These are phyloP conservation scores for Nipponacmea schrenckii DNA, from an alignment of 2,888 invertebrate species.

Conservation along the genomic window DNA sequence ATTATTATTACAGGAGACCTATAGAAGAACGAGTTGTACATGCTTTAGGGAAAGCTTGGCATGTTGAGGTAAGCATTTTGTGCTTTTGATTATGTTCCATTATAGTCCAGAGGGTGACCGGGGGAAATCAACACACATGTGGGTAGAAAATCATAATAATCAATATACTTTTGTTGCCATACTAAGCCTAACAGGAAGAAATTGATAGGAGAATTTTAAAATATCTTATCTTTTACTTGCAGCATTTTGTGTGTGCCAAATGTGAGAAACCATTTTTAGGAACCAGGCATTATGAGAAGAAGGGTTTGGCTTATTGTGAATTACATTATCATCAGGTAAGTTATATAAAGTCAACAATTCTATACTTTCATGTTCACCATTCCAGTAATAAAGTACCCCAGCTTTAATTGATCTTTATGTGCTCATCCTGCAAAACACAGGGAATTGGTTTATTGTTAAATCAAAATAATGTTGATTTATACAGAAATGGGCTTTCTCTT, in stretches of 20 bases:
- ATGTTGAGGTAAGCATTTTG: conserved; percentile 59
- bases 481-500: no score
- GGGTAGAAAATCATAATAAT: no score
- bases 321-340: conserved; percentile 87
- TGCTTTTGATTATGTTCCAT: no score
- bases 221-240: conserved; percentile 55
- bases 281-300: conserved; percentile 98
- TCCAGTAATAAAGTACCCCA: background rate
- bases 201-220: no score
- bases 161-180: background rate
- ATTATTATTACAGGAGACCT: conserved; percentile 78
- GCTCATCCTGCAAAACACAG: background rate
- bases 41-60: conserved; percentile 78
- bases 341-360: background rate
- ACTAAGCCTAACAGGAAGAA: no score
- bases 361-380: background rate
- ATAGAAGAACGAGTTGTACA: conserved; percentile 99
- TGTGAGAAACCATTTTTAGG: conserved; percentile 99
- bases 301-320: conserved; percentile 96
- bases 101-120: no score
- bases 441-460: no score
- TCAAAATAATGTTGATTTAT: background rate
- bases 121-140: no score
- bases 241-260: conserved; percentile 99
- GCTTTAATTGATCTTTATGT: background rate